Conservation (phyloP, 2,888 invertebrate species). For the Amphipoea oculea region DNA sequence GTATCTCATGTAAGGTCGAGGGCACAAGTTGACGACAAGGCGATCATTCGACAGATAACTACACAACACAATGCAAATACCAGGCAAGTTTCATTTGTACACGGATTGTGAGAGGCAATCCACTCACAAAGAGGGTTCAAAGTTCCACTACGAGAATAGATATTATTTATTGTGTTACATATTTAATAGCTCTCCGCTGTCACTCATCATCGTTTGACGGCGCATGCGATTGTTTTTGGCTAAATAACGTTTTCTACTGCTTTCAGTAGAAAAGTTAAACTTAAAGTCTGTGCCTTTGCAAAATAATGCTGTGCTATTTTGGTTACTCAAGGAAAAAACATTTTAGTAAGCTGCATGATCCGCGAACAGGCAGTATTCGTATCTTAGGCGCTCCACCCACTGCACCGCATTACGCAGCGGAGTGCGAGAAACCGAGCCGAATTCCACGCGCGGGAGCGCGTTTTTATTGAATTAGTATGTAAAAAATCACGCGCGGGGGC, state of each 20-base stretch:
- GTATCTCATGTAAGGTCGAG: slow-evolving; percentile 13
- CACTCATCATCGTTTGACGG: slow-evolving; percentile 5
- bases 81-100: slow-evolving; percentile 2
- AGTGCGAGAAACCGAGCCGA: too few relatives aligned
- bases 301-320: slow-evolving; percentile 10
- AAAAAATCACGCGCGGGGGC: too few relatives aligned
- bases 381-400: too few relatives aligned
- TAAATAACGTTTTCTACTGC: background rate
- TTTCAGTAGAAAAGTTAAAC: background rate
- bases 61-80: slow-evolving; percentile 27
- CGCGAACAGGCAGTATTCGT: too few relatives aligned
- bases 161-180: slow-evolving; percentile 22
- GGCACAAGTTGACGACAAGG: slow-evolving; percentile 22
- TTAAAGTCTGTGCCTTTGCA: background rate
- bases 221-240: background rate
- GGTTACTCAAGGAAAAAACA: background rate
- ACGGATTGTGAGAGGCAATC: slow-evolving; percentile 14
- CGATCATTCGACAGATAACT: slow-evolving; percentile 48
- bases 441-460: too few relatives aligned
- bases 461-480: too few relatives aligned
- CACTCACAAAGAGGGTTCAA: slow-evolving; percentile 44
- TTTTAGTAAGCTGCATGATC: background rate
- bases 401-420: too few relatives aligned
- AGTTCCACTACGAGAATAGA: slow-evolving; percentile 29
- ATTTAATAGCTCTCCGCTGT: slow-evolving; percentile 10